Evolutionary conservation across 2,888 invertebrate genomes (phyloP), one percentile per base, ranked within the genome.

Genomic region (Nymphalis polychloros): DNA sequence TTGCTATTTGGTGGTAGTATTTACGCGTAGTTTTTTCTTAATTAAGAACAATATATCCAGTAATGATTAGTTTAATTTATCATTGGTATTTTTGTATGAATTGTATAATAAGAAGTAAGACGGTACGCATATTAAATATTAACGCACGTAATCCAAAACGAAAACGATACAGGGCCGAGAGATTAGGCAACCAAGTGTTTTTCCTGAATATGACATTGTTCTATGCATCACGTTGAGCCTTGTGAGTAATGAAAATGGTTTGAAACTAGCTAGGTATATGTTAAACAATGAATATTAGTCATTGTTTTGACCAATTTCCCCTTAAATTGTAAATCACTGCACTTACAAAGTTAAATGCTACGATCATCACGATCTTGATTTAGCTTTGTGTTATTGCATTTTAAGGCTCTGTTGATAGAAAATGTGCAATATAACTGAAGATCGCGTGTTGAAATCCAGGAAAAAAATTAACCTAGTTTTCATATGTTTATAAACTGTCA

Each of bases 121-220:
- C 8, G 35, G 10, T 41, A 8, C 35, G 35, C 35, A 41, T 41
- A 41, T 41, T 41, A 41, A 41, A 47, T 31, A 57, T 63, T 47
- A 35, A 23, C 46, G 48, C 13, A 63, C 52, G 27, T 59, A 55
- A 46, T 55, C 41, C 48, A 55, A 55, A 55, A 31, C 8, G 13
- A n/a, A 27, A 55, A 27, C 27, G 17, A 31, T 27, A 55, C 17
- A 55, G 31, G 27, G 53, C 17, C 53, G 20, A 50, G 27, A 31
- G 53, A 17, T 55, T 55, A 55, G 27, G 53, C 53, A 55, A 55
- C 31, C 23, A 13, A 4, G 20, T 41, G 31, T 57, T 57, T 57
- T 27, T 57, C 41, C 57, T 57, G 57, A 41, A 57, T 35, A 19
- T 57, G 57, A 57, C 57, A 57, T 57, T 57, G 41, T 41, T 57